These are phyloP conservation scores for Ataeniobius toweri DNA, from an alignment of 2,797 vertebrate species.

Conservation along the genomic window DNA sequence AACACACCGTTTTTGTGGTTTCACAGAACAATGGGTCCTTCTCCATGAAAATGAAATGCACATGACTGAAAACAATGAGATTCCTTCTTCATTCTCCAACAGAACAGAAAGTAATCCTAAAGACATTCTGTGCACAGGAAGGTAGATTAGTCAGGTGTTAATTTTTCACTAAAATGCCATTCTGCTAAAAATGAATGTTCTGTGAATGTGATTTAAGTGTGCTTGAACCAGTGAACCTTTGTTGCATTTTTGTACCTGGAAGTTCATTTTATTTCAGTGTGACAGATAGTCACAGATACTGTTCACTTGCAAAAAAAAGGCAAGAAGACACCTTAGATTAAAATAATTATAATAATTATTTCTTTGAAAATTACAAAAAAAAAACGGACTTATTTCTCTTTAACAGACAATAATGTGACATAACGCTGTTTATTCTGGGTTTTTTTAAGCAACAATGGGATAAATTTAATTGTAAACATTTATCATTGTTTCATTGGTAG, in stretches of 20 bases:
- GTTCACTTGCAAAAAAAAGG: neutral
- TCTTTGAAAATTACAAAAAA: no score
- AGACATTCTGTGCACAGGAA: neutral
- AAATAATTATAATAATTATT: no score
- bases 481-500: no score
- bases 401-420: no score
- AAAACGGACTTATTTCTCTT: no score
- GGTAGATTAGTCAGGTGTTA: slow-evolving; percentile 18
- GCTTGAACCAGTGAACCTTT: slow-evolving; percentile 32
- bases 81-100: neutral
- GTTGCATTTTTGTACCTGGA: slow-evolving; percentile 21
- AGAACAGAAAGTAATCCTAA: neutral
- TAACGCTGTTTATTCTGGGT: no score
- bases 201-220: slow-evolving; percentile 45
- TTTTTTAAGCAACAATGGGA: no score
- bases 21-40: neutral
- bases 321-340: no score
- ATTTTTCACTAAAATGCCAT: slow-evolving; percentile 48
- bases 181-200: slow-evolving; percentile 43
- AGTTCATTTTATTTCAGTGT: neutral
- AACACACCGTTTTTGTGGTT: no score
- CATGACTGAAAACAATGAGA: neutral
- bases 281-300: neutral
- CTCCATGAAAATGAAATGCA: neutral
- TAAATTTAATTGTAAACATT: no score